A percentile compares a stretch with the other conserved stretches of the same genome.
These are phyloP conservation scores for Andrena marginata DNA, from an alignment of 2,888 invertebrate species.

Conservation along the genomic window DNA sequence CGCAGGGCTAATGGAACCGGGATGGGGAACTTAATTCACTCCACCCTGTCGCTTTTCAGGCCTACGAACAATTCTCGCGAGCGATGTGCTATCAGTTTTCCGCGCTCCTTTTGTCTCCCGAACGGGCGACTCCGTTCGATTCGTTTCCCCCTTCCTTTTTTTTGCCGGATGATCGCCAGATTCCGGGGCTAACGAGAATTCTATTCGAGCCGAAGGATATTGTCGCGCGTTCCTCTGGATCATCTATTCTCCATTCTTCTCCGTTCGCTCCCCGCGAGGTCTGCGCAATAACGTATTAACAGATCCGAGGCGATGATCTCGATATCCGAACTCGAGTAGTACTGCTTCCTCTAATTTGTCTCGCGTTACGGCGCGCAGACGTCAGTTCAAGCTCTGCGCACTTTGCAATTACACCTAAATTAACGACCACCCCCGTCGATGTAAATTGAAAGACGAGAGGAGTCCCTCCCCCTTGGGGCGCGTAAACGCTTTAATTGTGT, in stretches of 20 bases:
- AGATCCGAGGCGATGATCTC: too few species aligned
- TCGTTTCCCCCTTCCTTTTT: neutral
- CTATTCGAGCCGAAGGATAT: neutral
- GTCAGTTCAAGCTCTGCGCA: too few species aligned
- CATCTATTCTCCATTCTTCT: neutral
- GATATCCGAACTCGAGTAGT: too few species aligned
- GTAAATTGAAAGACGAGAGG: too few species aligned
- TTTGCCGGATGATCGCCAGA: neutral
- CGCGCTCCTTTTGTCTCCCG: neutral
- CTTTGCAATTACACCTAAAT: too few species aligned
- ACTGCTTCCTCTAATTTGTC: too few species aligned
- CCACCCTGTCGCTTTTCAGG: slow-evolving; percentile 38
- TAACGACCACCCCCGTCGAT: too few species aligned
- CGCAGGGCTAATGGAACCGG: slow-evolving; percentile 52
- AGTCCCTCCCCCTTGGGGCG: neutral
- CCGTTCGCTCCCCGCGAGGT: neutral
- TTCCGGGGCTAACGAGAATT: neutral
- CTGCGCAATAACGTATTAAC: too few species aligned
- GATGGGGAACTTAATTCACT: slow-evolving; percentile 50
- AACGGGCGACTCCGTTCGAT: neutral
- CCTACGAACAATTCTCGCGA: slow-evolving; percentile 35
- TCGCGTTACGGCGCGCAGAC: too few species aligned
- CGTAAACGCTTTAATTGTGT: slow-evolving; percentile 3
- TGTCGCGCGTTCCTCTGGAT: neutral
- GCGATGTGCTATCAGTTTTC: slow-evolving; percentile 2